These are phyloP conservation scores for Morpho helenor DNA, from an alignment of 2,888 invertebrate genomes.

Conservation along the genomic window DNA sequence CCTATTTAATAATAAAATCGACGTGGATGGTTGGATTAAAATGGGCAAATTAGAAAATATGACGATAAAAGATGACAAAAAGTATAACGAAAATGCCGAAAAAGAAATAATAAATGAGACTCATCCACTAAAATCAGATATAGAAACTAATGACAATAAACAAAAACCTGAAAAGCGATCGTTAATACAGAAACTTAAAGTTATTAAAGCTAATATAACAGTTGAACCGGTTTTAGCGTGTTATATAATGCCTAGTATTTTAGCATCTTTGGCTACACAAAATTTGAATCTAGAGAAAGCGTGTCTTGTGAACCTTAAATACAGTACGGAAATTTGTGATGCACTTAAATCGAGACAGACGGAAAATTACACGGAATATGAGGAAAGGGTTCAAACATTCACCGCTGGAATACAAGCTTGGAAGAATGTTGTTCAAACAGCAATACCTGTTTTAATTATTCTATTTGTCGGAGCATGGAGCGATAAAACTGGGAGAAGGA, in stretches of 20 bases:
- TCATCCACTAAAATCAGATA: slow-evolving; percentile 44
- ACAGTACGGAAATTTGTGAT: slow-evolving; percentile 84
- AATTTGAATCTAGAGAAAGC: slow-evolving; percentile 91
- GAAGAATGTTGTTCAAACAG: slow-evolving; percentile 90
- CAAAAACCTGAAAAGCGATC: slow-evolving; percentile 36
- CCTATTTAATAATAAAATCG: neutral
- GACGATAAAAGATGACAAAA: slow-evolving; percentile 26
- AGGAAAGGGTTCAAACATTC: slow-evolving; percentile 83
- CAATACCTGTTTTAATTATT: slow-evolving; percentile 89
- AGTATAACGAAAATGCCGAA: slow-evolving; percentile 31
- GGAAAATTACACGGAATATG: slow-evolving; percentile 75
- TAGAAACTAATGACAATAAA: slow-evolving; percentile 28
- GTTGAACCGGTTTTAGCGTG: slow-evolving; percentile 81
- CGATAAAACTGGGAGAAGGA: slow-evolving; percentile 83
- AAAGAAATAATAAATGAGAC: slow-evolving; percentile 41
- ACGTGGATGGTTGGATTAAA: neutral
- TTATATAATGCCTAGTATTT: slow-evolving; percentile 82
- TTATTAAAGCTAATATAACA: slow-evolving; percentile 78
- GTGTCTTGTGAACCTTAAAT: slow-evolving; percentile 88
- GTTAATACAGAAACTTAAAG: slow-evolving; percentile 48
- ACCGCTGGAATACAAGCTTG: slow-evolving; percentile 89
- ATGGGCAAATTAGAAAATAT: slow-evolving; percentile 23
- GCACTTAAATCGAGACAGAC: slow-evolving; percentile 86
- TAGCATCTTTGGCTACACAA: slow-evolving; percentile 88
- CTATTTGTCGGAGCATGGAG: slow-evolving; percentile 91